Conservation (phyloP, 2,888 invertebrate genomes). For the Aquatica leii region DNA sequence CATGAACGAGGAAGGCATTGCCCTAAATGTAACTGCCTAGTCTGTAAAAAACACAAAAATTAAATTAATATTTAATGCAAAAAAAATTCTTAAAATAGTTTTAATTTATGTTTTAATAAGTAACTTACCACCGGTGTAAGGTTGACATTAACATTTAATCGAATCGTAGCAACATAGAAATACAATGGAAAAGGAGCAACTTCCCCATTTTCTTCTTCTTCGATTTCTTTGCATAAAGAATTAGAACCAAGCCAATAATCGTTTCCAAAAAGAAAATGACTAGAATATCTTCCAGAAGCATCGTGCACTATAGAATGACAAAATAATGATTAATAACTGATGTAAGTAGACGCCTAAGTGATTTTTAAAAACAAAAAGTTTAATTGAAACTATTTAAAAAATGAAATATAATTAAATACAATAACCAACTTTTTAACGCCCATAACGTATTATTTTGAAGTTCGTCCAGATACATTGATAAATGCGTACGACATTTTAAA, state of each 20-base stretch:
- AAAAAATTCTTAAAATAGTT: background rate
- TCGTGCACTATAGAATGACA: constrained; percentile 72
- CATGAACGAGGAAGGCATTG: constrained; percentile 79
- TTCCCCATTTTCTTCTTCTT: constrained; percentile 62
- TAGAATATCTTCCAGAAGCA: constrained; percentile 80
- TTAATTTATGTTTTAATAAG: background rate
- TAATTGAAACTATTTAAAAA: background rate
- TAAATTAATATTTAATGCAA: too few species aligned
- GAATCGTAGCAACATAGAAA: constrained; percentile 68
- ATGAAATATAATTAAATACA: constrained; percentile 1
- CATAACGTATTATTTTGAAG: constrained; percentile 70
- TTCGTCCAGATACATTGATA: constrained; percentile 67
- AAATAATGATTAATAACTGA: too few species aligned
- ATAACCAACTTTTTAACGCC: constrained; percentile 81
- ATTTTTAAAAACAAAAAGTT: too few species aligned
- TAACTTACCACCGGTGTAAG: constrained; percentile 57
- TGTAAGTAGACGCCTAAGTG: too few species aligned
- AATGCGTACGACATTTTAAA: constrained; percentile 63
- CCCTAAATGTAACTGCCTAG: constrained; percentile 74
- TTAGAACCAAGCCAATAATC: constrained; percentile 84
- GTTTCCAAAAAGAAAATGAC: constrained; percentile 80
- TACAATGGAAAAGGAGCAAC: constrained; percentile 68
- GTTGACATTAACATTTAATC: constrained; percentile 55
- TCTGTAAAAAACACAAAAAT: constrained; percentile 60
- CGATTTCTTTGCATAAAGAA: constrained; percentile 73